Evolutionary conservation across 2,113 vertebrate genomes (phyloP), one percentile per base, ranked within the genome.

Genomic region (Meles meles): DNA sequence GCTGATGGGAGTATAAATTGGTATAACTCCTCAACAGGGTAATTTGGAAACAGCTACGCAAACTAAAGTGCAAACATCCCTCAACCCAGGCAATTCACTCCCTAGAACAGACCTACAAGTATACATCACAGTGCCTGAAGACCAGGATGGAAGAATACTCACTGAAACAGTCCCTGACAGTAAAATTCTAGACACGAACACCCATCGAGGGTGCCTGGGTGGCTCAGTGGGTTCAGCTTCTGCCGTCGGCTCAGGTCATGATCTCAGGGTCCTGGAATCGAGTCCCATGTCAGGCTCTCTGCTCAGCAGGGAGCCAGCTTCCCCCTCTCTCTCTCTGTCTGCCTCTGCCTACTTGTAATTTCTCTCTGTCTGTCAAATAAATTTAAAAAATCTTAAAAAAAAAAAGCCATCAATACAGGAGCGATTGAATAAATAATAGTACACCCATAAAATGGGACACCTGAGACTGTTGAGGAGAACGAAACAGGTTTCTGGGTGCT

Each of bases 401-500:
- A 55, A 55, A 55, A 55, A 12, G 25, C 18, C 15, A 59, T 83
- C 49, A 4, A n/a, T 7, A 49, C 1, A 59, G 39, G 47, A 85
- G 61, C 29, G 20, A 29, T 12, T 71, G 59, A 31, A 79, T 23
- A 47, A 42, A 31, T 27, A 21, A 87, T 0, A 71, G 6, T 8
- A 10, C 3, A 23, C 11, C 27, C 20, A 5, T 42, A 59, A 69
- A 59, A 61, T 6, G 39, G 52, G 88, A 6, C 2, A 13, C 14
- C 49, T 59, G 31, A 71, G 49, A 3, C 31, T 37, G 27, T 3
- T 39, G 2, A 17, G 72, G 23, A 88, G 29, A 13, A 25, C 3
- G 2, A 57, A 13, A 44, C 0, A 80, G 65, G 39, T 3, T 18
- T n/a, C 9, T 14, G 18, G 59, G 39, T 21, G 34, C 25, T 27